Evolutionary conservation across 2,888 invertebrate species (phyloP).

Genomic region (Microplitis manilae): DNA sequence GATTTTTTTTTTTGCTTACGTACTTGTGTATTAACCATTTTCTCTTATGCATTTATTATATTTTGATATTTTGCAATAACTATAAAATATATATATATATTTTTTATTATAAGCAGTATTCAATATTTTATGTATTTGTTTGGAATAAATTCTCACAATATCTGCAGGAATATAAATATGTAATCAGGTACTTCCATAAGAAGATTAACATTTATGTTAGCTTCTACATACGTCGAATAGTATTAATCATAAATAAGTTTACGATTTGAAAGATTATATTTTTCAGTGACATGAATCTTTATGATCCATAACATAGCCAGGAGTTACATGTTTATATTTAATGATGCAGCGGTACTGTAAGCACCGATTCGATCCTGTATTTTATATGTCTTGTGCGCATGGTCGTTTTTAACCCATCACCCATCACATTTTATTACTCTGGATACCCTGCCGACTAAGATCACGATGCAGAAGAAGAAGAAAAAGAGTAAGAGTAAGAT

Average conservation of each 20-base stretch:
- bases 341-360: slow-evolving; percentile 35
- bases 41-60: too few species aligned
- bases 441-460: slow-evolving; percentile 40
- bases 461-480: slow-evolving; percentile 28
- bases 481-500: neutral
- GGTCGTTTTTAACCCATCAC: slow-evolving; percentile 22
- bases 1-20: too few species aligned
- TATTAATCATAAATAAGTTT: neutral
- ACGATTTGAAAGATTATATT: neutral
- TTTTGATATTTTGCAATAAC: too few species aligned
- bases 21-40: too few species aligned
- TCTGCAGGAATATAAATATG: neutral
- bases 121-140: neutral
- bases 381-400: slow-evolving; percentile 13
- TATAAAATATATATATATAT: too few species aligned
- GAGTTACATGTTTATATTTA: slow-evolving; percentile 38
- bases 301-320: slow-evolving; percentile 12
- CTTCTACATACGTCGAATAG: neutral
- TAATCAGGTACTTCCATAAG: neutral
- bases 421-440: slow-evolving; percentile 26
- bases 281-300: slow-evolving; percentile 10
- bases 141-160: neutral
- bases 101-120: neutral
- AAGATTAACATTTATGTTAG: slow-evolving; percentile 4
- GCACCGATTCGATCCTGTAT: slow-evolving; percentile 25